A percentile compares a stretch with the other conserved stretches of the same genome.
These are phyloP conservation scores for Schmidtea mediterranea DNA, from an alignment of 1,140 invertebrate genomes.

Conservation along the genomic window DNA sequence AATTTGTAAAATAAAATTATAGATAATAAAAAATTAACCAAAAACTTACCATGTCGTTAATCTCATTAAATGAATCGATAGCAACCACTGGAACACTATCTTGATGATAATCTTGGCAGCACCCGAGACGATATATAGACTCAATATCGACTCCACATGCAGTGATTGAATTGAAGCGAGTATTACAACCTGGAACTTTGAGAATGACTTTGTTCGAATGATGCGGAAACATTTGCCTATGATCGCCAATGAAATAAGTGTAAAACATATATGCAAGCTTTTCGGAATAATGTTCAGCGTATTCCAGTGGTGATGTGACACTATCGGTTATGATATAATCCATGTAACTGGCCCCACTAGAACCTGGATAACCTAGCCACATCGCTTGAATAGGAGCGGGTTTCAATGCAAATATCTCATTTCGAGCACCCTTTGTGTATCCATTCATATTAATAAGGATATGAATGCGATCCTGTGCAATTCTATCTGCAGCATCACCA, in stretches of 20 bases:
- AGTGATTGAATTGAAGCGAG: too few species aligned
- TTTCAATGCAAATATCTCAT: conserved; percentile 86
- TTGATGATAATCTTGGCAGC: too few species aligned
- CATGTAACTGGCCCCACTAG: conserved; percentile 88
- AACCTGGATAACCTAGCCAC: conserved; percentile 98
- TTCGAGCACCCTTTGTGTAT: conserved; percentile 84
- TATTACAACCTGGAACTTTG: too few species aligned
- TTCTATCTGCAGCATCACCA: conserved; percentile 75
- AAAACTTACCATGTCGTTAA: too few species aligned
- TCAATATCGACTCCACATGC: too few species aligned
- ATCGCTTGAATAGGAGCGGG: conserved; percentile 78
- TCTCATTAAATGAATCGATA: too few species aligned
- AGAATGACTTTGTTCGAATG: conserved; percentile 55
- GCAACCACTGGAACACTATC: too few species aligned
- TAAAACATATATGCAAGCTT: conserved; percentile 91
- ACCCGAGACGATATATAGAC: too few species aligned
- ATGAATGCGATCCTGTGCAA: conserved; percentile 71
- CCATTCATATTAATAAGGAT: conserved; percentile 98
- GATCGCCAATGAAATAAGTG: conserved; percentile 95
- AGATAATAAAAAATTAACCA: too few species aligned
- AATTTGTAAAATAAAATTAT: too few species aligned
- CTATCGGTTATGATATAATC: conserved; percentile 89
- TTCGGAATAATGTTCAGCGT: conserved; percentile 69
- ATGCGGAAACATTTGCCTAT: conserved; percentile 94
- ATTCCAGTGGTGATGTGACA: conserved; percentile 60